A percentile compares a stretch with the other conserved stretches of the same genome.
phyloP scores from a whole-genome alignment of 37 sponge, comb jelly and placozoan species.

The Chondrilla cf. caribensis region DNA sequence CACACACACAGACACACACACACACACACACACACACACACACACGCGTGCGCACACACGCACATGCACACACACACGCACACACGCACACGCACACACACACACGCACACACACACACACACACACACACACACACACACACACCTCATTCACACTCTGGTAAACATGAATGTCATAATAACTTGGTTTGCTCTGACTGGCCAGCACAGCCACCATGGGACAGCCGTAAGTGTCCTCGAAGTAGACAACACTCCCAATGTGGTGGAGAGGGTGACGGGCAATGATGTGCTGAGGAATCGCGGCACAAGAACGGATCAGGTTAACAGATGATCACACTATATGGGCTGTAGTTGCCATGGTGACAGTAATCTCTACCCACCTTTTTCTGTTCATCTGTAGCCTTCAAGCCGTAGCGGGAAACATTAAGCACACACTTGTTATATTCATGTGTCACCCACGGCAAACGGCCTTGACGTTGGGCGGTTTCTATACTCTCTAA shows the following conservation, averaged over 20 bases:
- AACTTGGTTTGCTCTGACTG: conserved; percentile 10
- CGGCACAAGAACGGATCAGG: neutral
- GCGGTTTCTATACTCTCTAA: conserved; percentile 59
- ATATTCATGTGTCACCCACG: conserved; percentile 45
- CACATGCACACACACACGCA: conserved; percentile 7
- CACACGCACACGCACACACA: conserved; percentile 28
- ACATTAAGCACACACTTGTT: conserved; percentile 48
- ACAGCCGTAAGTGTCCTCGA: conserved; percentile 61
- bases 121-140: conserved; percentile 12
- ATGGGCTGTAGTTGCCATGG: too few relatives aligned
- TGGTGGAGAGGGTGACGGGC: conserved; percentile 72
- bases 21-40: conserved; percentile 26
- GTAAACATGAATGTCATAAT: conserved; percentile 64
- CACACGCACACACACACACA: conserved; percentile 14
- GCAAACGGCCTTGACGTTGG: conserved; percentile 72
- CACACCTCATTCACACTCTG: conserved; percentile 64
- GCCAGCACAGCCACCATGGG: conserved; percentile 63
- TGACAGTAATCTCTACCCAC: conserved; percentile 18
- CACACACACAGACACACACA: conserved; percentile 17
- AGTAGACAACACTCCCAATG: conserved; percentile 70
- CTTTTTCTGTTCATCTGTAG: conserved; percentile 54
- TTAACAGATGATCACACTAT: neutral
- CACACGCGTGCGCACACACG: neutral
- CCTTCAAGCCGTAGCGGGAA: conserved; percentile 79
- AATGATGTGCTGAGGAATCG: conserved; percentile 36